Evolutionary conservation across 2,888 invertebrate genomes (phyloP).

Genomic region (Peribatodes rhomboidaria): DNA sequence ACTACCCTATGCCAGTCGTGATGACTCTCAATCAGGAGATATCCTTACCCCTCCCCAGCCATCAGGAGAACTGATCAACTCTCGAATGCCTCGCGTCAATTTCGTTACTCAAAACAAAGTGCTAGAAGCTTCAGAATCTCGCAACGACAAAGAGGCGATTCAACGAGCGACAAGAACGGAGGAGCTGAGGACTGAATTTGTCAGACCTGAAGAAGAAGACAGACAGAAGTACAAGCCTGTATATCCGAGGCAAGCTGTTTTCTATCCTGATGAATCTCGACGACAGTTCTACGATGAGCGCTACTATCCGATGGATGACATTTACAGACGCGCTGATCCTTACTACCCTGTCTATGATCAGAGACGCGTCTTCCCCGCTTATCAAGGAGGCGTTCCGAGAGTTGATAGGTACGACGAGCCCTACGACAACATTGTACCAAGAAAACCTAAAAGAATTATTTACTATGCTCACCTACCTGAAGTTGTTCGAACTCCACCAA

Average conservation of each 20-base stretch:
- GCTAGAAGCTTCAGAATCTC: conserved; percentile 80
- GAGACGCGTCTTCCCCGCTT: conserved; percentile 66
- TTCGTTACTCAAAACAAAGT: conserved; percentile 89
- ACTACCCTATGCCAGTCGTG: conserved; percentile 81
- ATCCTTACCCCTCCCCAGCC: conserved; percentile 84
- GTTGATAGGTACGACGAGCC: conserved; percentile 78
- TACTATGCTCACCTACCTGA: conserved; percentile 91
- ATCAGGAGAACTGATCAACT: conserved; percentile 84
- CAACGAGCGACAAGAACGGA: conserved; percentile 77
- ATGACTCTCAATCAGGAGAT: conserved; percentile 69
- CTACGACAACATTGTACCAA: conserved; percentile 73
- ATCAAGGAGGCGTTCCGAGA: conserved; percentile 59
- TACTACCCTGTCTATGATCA: conserved; percentile 77
- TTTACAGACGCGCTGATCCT: conserved; percentile 73
- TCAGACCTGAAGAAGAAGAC: conserved; percentile 72
- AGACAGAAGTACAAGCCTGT: conserved; percentile 74
- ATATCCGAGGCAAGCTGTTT: conserved; percentile 80
- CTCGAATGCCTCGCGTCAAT: conserved; percentile 88
- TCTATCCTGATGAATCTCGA: conserved; percentile 80
- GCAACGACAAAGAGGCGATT: conserved; percentile 81
- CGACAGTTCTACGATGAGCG: conserved; percentile 76
- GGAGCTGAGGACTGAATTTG: conserved; percentile 79
- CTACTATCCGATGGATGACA: conserved; percentile 72
- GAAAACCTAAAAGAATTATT: conserved; percentile 88
- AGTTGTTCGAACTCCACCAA: conserved; percentile 88